Base-by-base conservation (phyloP, 2,113 vertebrate genomes). In the Perccottus glenii region DNA sequence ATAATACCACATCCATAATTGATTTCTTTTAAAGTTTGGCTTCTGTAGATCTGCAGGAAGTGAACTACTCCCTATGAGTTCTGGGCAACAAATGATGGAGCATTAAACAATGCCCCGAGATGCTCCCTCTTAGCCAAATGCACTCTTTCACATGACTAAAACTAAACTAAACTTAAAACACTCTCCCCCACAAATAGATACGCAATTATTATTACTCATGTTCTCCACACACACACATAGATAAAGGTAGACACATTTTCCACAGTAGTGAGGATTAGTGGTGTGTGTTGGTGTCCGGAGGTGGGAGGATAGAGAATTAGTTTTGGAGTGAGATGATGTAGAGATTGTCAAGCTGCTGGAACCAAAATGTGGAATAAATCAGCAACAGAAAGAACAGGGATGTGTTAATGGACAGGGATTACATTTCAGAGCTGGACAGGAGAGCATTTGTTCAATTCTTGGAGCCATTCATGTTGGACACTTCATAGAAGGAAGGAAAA, bases 331-430 rank as follows among this genome's bases (percentile, higher is more conserved):
- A 44, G 75, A 87, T 83, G 82, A 86, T 63, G 50, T 82, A 79
- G 69, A 1, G 67, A 50, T 73, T 74, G 65, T 88, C 83, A 12
- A 11, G 45, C 27, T 51, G 71, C 69, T 72, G 67, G 71, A 87
- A 64, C 53, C 56, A 74, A 87, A 89, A 77, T 69, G 65, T 70
- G 12, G 72, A 83, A 91, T 93, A 91, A 92, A 92, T 92, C 90
- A 86, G 70, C 50, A 42, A 33, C n/a, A 56, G 82, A 83, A 84
- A 80, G 76, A 87, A 83, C 82, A 83, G 66, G 82, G 70, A 58
- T 77, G 68, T 66, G 71, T 69, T 91, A 91, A 90, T 91, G 91
- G 84, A 86, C 74, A 52, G 68, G 44, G 64, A 74, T 74, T 60
- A 66, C 81, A 69, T 74, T 69, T 77, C 66, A 64, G 59, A 75